These are phyloP conservation scores for Pachypeltis micranthus DNA, from an alignment of 1,140 invertebrate genomes.

Conservation along the genomic window DNA sequence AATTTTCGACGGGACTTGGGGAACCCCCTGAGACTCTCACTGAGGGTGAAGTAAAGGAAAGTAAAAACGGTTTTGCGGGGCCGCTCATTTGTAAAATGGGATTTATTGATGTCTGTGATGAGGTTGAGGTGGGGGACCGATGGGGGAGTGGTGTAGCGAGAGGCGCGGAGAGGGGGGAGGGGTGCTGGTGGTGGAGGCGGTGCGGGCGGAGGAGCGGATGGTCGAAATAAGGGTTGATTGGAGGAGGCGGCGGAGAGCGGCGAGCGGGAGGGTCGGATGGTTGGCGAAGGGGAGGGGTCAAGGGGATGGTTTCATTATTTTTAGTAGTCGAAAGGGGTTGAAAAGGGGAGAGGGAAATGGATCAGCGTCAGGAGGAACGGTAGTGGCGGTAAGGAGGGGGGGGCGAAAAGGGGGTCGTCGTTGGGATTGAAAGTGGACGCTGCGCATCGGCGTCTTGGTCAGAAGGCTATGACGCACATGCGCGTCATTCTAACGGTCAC, in stretches of 20 bases:
- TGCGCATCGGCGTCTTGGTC: constrained; percentile 9
- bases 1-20: too few species aligned
- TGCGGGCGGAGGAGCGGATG: neutral
- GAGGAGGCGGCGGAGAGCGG: neutral
- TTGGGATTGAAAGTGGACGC: constrained; percentile 1
- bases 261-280: neutral
- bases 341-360: too few species aligned
- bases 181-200: neutral
- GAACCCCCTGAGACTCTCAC: too few species aligned
- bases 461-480: constrained; percentile 9
- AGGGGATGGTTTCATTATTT: constrained; percentile 9
- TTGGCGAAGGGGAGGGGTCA: constrained; percentile 1
- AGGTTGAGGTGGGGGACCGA: neutral
- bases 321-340: neutral
- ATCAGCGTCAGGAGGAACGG: too few species aligned
- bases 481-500: constrained; percentile 9
- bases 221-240: too few species aligned
- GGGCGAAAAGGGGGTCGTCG: neutral
- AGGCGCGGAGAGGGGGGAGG: neutral
- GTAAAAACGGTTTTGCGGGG: too few species aligned
- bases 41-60: too few species aligned
- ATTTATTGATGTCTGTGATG: neutral
- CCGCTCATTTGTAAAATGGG: too few species aligned
- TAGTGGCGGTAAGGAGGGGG: too few species aligned
- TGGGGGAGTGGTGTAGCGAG: neutral